Percentiles rank a stretch among this genome's conserved stretches.
phyloP scores from a whole-genome alignment of 2,113 vertebrate species.

The Ameiurus melas region DNA sequence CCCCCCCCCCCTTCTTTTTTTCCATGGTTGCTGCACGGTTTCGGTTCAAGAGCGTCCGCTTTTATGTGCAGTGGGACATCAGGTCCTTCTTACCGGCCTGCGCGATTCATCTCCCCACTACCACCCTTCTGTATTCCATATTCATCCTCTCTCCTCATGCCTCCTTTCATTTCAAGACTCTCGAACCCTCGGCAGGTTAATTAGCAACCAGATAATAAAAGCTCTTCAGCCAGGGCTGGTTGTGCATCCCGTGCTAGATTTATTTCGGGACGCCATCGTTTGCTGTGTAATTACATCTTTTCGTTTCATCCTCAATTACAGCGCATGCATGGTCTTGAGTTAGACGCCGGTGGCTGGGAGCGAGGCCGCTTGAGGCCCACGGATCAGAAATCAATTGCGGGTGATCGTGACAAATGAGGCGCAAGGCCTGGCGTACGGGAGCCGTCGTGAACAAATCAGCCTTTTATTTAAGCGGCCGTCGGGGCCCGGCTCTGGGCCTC shows the following conservation, averaged over 20 bases:
- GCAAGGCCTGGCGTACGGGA: slow-evolving; percentile 58
- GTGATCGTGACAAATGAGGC: slow-evolving; percentile 79
- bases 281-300: slow-evolving; percentile 21
- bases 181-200: slow-evolving; percentile 16
- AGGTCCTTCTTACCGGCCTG: slow-evolving; percentile 49
- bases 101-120: slow-evolving; percentile 46
- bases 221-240: slow-evolving; percentile 5
- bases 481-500: slow-evolving; percentile 31
- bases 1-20: background rate
- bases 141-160: background rate
- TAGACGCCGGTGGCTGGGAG: slow-evolving; percentile 55
- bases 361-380: slow-evolving; percentile 62
- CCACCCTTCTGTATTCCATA: background rate
- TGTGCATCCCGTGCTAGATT: background rate
- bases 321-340: background rate
- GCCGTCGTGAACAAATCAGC: slow-evolving; percentile 74
- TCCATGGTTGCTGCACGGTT: slow-evolving; percentile 24
- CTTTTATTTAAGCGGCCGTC: slow-evolving; percentile 71
- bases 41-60: slow-evolving; percentile 49
- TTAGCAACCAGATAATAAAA: slow-evolving; percentile 7
- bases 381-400: slow-evolving; percentile 76
- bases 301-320: background rate
- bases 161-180: background rate
- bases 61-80: slow-evolving; percentile 58
- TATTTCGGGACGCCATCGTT: background rate